Conservation (phyloP, 2,797 vertebrate species). For the Typhlichthys eigenmanni region DNA sequence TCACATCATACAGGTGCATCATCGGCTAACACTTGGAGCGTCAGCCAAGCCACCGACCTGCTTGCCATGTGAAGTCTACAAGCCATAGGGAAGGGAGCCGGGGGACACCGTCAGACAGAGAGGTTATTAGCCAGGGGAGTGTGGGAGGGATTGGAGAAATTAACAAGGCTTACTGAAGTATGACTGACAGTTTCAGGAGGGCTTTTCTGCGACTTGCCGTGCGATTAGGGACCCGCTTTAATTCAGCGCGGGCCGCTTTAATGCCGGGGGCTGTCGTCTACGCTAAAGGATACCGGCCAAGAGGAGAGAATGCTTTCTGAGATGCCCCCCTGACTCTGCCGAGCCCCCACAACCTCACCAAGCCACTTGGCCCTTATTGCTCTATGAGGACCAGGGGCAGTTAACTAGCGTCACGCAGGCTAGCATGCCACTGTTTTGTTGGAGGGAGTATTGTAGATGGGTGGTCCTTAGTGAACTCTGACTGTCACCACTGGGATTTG, state of each 20-base stretch:
- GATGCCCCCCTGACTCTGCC: constrained; percentile 34
- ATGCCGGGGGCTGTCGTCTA: constrained; percentile 65
- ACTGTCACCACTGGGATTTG: constrained; percentile 8
- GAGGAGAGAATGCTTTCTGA: constrained; percentile 44
- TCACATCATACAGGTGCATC: constrained; percentile 16
- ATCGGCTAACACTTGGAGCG: constrained; percentile 20
- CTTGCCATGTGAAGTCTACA: constrained; percentile 49
- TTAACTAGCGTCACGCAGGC: not conserved
- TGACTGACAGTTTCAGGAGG: constrained; percentile 77
- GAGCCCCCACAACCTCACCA: constrained; percentile 8
- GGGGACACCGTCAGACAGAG: constrained; percentile 52
- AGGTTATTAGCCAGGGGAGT: constrained; percentile 70
- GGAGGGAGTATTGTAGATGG: constrained; percentile 17
- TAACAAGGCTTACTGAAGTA: constrained; percentile 74
- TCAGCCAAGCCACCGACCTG: constrained; percentile 55
- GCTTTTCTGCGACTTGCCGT: constrained; percentile 71
- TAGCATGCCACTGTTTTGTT: constrained; percentile 6
- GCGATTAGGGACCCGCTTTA: constrained; percentile 72
- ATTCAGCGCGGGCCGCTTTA: constrained; percentile 69
- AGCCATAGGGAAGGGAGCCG: constrained; percentile 50
- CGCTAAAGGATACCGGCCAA: constrained; percentile 59
- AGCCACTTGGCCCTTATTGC: no score
- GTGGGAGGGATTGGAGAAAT: constrained; percentile 73
- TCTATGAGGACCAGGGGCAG: not conserved
- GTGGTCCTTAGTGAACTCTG: constrained; percentile 15